phyloP scores from a whole-genome alignment of 1,140 invertebrate species.

The Nebria ingens region DNA sequence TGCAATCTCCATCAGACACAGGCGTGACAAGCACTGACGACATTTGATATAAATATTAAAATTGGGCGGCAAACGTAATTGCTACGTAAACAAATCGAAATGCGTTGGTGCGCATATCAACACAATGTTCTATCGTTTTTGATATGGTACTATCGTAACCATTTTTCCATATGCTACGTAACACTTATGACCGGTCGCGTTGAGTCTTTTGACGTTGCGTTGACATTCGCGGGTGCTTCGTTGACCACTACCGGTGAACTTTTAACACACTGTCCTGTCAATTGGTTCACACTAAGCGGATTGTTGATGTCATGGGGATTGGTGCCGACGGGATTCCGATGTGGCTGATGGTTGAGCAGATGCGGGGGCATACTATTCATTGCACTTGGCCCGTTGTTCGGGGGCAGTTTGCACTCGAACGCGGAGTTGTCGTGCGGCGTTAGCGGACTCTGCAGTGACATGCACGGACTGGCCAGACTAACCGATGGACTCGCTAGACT shows the following conservation, averaged over 20 bases:
- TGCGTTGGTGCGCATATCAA: not conserved
- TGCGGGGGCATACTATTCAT: conserved; percentile 39
- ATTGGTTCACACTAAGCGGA: conserved; percentile 77
- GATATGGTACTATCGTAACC: not conserved
- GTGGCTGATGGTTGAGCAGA: conserved; percentile 34
- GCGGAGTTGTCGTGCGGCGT: conserved; percentile 36
- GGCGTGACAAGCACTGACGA: not conserved
- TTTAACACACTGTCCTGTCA: conserved; percentile 64
- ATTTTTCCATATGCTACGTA: conserved; percentile 37
- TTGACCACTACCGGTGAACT: conserved; percentile 33
- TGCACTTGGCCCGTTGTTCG: conserved; percentile 26
- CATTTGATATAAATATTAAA: not conserved
- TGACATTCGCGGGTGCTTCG: conserved; percentile 32
- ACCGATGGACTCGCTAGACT: conserved; percentile 58
- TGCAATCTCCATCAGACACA: not conserved
- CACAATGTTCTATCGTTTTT: not conserved
- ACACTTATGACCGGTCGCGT: conserved; percentile 48
- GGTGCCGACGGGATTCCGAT: conserved; percentile 71
- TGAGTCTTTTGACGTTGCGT: conserved; percentile 32
- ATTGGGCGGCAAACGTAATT: too few relatives aligned
- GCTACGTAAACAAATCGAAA: too few relatives aligned
- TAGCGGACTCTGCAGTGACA: conserved; percentile 41
- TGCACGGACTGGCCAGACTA: conserved; percentile 44
- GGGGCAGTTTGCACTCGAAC: conserved; percentile 28
- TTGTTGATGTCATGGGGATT: conserved; percentile 86